phyloP scores from a whole-genome alignment of 1,140 invertebrate genomes.

The Nasonia giraulti region DNA sequence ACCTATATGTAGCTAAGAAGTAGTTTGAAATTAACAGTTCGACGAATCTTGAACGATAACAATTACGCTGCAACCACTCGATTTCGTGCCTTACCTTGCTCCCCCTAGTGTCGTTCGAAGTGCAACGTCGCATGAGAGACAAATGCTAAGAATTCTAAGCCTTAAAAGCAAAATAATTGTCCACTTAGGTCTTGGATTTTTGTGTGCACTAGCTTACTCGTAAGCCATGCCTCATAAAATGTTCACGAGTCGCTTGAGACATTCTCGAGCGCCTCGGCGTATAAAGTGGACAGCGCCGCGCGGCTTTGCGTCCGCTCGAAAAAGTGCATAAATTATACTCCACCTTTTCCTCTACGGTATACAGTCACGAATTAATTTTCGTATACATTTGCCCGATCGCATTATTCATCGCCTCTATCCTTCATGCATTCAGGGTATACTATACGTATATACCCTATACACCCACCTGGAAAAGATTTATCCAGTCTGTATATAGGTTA shows the following conservation, averaged over 20 bases:
- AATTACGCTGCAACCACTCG: not conserved
- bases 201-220: not conserved
- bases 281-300: not conserved
- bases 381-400: not conserved
- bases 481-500: no score
- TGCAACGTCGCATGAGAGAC: not conserved
- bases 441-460: no score
- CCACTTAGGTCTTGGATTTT: not conserved
- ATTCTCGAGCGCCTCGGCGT: not conserved
- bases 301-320: not conserved
- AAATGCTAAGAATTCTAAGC: not conserved
- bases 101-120: not conserved
- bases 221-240: constrained; percentile 8
- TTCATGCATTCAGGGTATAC: no score
- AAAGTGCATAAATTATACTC: not conserved
- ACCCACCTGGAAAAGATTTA: no score
- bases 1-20: not conserved
- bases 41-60: not conserved
- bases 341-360: not conserved
- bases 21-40: not conserved
- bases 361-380: not conserved
- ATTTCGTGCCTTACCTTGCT: not conserved
- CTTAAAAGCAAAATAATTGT: not conserved
- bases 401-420: no score
- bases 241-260: not conserved